Evolutionary conservation across 2,888 invertebrate genomes (phyloP).

Genomic region (Dioctria rufipes): DNA sequence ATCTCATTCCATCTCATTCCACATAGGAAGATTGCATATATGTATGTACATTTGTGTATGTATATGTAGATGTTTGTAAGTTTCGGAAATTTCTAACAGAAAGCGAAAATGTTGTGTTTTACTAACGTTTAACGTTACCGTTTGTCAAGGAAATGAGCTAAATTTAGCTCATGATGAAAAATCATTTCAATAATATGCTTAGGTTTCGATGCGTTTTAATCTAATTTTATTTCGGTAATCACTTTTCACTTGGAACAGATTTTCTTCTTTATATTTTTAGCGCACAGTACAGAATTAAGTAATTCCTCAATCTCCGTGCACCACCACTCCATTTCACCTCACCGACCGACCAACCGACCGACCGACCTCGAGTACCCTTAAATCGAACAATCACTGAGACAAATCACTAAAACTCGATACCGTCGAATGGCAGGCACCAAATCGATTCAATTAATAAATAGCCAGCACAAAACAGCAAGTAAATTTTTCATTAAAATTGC

Average conservation of each 20-base stretch:
- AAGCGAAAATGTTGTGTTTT: background rate
- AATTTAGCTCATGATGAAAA: background rate
- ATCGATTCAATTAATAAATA: slow-evolving; percentile 26
- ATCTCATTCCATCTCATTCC: background rate
- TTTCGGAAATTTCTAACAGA: background rate
- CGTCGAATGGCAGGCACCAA: background rate
- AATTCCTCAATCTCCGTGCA: no score
- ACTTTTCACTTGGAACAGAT: no score
- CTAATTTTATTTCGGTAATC: no score
- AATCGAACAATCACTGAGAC: background rate
- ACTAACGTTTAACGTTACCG: background rate
- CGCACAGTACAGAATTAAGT: no score
- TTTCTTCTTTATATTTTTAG: no score
- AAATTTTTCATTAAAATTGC: slow-evolving; percentile 36
- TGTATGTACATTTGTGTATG: background rate
- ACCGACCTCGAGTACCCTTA: background rate
- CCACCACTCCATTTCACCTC: background rate
- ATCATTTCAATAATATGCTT: no score
- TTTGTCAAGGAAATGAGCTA: background rate
- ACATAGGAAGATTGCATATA: slow-evolving; percentile 15
- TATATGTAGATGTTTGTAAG: no score
- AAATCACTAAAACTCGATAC: background rate
- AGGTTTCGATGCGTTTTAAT: no score
- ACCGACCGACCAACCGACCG: slow-evolving; percentile 16
- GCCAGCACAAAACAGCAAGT: slow-evolving; percentile 9